Base-by-base conservation (phyloP, 2,797 vertebrate species). In the Hydrophis major region DNA sequence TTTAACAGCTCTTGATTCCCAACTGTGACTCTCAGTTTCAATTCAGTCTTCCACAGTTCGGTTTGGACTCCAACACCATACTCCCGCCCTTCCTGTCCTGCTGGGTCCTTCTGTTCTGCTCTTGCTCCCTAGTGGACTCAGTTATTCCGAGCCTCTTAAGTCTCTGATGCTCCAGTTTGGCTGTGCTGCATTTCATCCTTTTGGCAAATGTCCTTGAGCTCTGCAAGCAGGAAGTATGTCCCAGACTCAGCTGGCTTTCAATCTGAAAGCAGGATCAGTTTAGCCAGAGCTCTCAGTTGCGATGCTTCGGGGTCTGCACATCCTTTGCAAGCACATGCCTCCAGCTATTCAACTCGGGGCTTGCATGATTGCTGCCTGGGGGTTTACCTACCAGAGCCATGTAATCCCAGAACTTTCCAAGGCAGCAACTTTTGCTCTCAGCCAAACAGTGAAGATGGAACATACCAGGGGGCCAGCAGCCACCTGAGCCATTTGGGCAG, bases 21-120 rank as follows among this genome's bases (percentile, higher is more conserved):
- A 92, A 92, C 95, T 94, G 6, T 50, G 90, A 93, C 92, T 93
- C 94, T 93, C 93, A 93, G 92, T 78, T 50, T 55, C n/a, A 66
- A 11, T 37, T 94, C 78, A 92, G 18, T 63, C 86, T 86, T 56
- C 78, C 87, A 88, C 13, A 89, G 57, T 92, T 89, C 94, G 98
- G 98, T 98, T 98, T 98, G 97, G 97, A 96, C 87, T 97, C 96
- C 97, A 91, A 57, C 47, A 89, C 37, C 37, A 4, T 57, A 7
- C 37, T 53, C n/a, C 89, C 20, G 0, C 8, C 25, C 60, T 89
- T 47, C 42, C 66, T 7, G n/a, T 66, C 50, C 3, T 59, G 83
- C 89, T 55, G 60, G 12, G 42, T 88, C 91, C 89, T 89, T 93
- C 56, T 59, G 47, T 89, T 90, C 42, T 22, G 18, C 28, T 32